Base-by-base conservation (phyloP, 2,888 invertebrate species). In the Apodemia duryi region DNA sequence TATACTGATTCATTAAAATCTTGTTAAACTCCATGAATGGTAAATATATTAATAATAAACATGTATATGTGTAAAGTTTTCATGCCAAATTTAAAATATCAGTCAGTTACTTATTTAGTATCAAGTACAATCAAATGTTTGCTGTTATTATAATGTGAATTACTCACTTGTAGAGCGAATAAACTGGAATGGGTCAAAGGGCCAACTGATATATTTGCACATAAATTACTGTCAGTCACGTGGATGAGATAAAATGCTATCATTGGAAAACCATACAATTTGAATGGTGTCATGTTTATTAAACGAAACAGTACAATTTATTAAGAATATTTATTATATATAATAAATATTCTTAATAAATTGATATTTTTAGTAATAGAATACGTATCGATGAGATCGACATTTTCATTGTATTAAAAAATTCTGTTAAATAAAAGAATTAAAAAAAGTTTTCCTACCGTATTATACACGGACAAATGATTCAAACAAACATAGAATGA, bases 111-210 rank as follows among this genome's bases (percentile, higher is more conserved):
- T 32, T 57, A 57, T 57, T 57, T 57, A 32, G 32, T 57, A 57
- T 57, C 57, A 57, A 32, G 32, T 54, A 57, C 32, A 57, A 57
- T 60, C 60, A 60, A 35, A 60, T 32, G 60, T 60, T 60, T 60
- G 60, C 54, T 54, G 54, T 54, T 60, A 38, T 38, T 38, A n/a
- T 60, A 13, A 35, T 60, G 7, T 60, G n/a, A 60, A 60, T 60
- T 60, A 60, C 60, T 60, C 60, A 60, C 60, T 60, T 60, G 32
- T 64, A 68, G 62, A 63, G 60, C 65, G 63, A 67, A 66, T 65
- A 65, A 63, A 69, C 65, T 70, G 67, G 66, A 65, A 68, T 65
- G 66, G 74, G 70, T 72, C 74, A 72, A 70, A 72, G 69, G 70
- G 69, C 67, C 67, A 67, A 63, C 70, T 69, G 72, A 73, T 73